phyloP scores from a whole-genome alignment of 2,797 vertebrate genomes.

The Liparis tanakae region DNA sequence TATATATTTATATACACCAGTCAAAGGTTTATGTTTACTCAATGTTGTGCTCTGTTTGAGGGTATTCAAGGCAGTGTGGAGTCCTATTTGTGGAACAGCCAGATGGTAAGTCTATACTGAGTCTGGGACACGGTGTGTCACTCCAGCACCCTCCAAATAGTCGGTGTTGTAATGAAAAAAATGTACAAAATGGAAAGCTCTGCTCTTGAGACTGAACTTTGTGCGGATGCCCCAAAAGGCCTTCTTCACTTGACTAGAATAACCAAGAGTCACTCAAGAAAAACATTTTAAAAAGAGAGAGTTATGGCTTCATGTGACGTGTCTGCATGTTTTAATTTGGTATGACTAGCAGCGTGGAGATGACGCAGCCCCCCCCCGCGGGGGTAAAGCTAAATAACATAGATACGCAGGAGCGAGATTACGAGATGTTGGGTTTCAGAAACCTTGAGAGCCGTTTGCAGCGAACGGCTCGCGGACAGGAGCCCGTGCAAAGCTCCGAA shows the following conservation, averaged over 20 bases:
- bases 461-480: conserved; percentile 29
- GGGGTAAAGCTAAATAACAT: not conserved
- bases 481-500: conserved; percentile 7
- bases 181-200: not conserved
- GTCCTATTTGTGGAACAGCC: conserved; percentile 74
- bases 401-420: too few relatives aligned
- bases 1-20: not conserved
- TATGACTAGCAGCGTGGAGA: too few relatives aligned
- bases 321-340: not conserved
- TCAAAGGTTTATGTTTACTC: conserved; percentile 33
- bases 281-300: not conserved
- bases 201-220: not conserved
- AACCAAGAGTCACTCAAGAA: conserved; percentile 10
- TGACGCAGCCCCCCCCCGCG: not conserved
- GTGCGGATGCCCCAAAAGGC: conserved; percentile 2
- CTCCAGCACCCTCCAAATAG: conserved; percentile 47
- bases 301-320: not conserved
- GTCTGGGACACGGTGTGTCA: conserved; percentile 56
- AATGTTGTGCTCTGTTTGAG: conserved; percentile 38
- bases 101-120: conserved; percentile 72
- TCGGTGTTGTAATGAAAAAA: conserved; percentile 48
- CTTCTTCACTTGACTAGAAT: conserved; percentile 12
- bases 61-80: conserved; percentile 34
- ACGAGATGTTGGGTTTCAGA: not conserved
- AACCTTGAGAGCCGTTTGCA: conserved; percentile 56